A percentile compares a stretch with the other conserved stretches of the same genome.
Evolutionary conservation across 2,888 invertebrate species (phyloP).

Genomic region (Villa cingulata): DNA sequence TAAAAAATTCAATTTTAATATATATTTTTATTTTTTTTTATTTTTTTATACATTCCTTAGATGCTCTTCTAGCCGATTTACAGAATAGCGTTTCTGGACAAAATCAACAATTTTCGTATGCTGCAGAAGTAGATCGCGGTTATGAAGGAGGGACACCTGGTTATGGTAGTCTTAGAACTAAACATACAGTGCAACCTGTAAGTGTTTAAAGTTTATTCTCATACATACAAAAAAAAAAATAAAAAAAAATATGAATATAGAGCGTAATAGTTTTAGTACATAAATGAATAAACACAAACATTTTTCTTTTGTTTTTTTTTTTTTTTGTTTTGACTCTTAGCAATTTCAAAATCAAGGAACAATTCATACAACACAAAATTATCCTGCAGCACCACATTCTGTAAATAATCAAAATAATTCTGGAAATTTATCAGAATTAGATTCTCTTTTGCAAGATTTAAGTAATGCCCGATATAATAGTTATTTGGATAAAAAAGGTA

Average conservation of each 20-base stretch:
- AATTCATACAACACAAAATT: conserved; percentile 7
- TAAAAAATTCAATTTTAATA: background rate
- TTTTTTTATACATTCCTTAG: conserved; percentile 39
- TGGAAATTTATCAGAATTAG: conserved; percentile 79
- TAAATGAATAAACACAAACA: background rate
- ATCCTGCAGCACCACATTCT: conserved; percentile 12
- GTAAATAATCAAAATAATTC: conserved; percentile 20
- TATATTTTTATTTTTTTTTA: background rate
- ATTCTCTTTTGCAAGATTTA: conserved; percentile 80
- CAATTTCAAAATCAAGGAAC: background rate
- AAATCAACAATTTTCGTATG: conserved; percentile 27
- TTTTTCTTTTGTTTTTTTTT: conserved; percentile 7
- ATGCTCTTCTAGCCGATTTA: conserved; percentile 88
- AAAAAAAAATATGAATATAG: too few species aligned
- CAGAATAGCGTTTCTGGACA: conserved; percentile 80
- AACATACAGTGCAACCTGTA: conserved; percentile 49
- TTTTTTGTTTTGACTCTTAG: conserved; percentile 3
- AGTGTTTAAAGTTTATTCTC: conserved; percentile 34
- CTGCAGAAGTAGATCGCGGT: conserved; percentile 28
- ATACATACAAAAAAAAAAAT: too few species aligned
- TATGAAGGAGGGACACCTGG: conserved; percentile 27
- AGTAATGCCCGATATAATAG: conserved; percentile 59
- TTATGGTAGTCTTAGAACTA: conserved; percentile 69
- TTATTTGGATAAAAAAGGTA: conserved; percentile 38
- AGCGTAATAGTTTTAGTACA: too few species aligned